Evolutionary conservation across 2,113 vertebrate species (phyloP).

Genomic region (Lynx canadensis): DNA sequence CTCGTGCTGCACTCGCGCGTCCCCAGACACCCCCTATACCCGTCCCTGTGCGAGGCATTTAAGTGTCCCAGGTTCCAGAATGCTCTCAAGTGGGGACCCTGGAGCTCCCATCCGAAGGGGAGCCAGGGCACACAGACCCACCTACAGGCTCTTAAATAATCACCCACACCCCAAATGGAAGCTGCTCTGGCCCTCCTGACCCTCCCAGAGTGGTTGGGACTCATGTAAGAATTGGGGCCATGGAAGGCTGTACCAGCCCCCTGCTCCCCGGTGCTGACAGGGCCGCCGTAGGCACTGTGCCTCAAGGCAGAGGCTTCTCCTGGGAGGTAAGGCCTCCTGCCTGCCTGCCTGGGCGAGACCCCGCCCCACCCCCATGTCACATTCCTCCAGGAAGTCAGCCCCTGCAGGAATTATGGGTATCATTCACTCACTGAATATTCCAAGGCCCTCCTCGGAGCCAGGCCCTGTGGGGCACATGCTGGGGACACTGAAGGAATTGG

Average conservation of each 20-base stretch:
- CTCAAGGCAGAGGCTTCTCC: conserved; percentile 83
- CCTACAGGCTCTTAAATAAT: background rate
- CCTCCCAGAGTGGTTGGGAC: conserved; percentile 71
- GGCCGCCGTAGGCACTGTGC: conserved; percentile 79
- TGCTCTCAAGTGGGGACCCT: background rate
- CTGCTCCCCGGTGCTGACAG: conserved; percentile 72
- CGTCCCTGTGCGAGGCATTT: background rate
- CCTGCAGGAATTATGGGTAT: background rate
- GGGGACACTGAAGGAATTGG: background rate
- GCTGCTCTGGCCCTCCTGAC: background rate
- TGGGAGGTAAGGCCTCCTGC: conserved; percentile 57
- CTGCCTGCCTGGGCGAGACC: background rate
- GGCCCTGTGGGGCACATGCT: background rate
- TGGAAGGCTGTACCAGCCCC: conserved; percentile 76
- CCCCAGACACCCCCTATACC: rapidly evolving
- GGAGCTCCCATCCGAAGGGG: background rate
- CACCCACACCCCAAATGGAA: background rate
- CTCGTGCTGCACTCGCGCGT: background rate
- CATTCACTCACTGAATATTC: background rate
- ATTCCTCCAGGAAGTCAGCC: background rate
- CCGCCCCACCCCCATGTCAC: too few species aligned
- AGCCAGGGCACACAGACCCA: background rate
- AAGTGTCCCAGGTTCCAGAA: background rate
- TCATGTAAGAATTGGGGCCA: conserved; percentile 79
- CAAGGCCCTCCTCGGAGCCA: background rate